Percentiles rank a stretch among this genome's conserved stretches.
Evolutionary conservation across 2,888 invertebrate genomes (phyloP).

Genomic region (Chrysina gloriosa): DNA sequence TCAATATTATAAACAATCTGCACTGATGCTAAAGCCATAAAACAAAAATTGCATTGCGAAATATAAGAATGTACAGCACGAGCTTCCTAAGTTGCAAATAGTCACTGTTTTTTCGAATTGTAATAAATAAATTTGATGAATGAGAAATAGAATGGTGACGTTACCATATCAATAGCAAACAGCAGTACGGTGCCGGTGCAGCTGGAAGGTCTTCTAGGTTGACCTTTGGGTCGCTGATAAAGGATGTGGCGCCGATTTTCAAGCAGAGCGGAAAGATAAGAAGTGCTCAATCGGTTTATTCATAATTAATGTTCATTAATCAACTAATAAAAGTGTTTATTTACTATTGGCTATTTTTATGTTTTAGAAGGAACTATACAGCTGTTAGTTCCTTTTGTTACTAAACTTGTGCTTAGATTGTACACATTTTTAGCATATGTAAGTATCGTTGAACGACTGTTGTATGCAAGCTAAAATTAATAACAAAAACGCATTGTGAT

Average conservation of each 20-base stretch:
- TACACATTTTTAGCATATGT: no score
- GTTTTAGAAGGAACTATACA: background rate
- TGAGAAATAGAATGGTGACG: conserved; percentile 27
- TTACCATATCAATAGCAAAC: conserved; percentile 13
- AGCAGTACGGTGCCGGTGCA: conserved; percentile 38
- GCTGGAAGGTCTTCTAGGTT: conserved; percentile 49
- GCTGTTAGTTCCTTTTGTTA: no score
- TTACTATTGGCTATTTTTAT: conserved; percentile 28
- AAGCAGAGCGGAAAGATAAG: conserved; percentile 49
- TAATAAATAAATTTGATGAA: conserved; percentile 30
- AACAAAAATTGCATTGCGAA: no score
- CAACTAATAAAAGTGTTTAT: conserved; percentile 33
- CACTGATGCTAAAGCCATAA: no score
- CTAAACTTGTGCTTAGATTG: no score
- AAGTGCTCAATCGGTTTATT: conserved; percentile 44
- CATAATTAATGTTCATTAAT: conserved; percentile 43
- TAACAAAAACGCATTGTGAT: no score
- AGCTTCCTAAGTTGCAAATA: background rate
- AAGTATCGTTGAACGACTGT: no score
- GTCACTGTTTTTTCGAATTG: background rate
- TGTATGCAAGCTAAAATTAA: no score
- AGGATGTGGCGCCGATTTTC: conserved; percentile 53
- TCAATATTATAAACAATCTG: background rate
- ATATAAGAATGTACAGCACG: no score
- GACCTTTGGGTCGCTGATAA: conserved; percentile 50